Conservation (phyloP, 2,113 vertebrate species). For the Rhynchomys soricoides region DNA sequence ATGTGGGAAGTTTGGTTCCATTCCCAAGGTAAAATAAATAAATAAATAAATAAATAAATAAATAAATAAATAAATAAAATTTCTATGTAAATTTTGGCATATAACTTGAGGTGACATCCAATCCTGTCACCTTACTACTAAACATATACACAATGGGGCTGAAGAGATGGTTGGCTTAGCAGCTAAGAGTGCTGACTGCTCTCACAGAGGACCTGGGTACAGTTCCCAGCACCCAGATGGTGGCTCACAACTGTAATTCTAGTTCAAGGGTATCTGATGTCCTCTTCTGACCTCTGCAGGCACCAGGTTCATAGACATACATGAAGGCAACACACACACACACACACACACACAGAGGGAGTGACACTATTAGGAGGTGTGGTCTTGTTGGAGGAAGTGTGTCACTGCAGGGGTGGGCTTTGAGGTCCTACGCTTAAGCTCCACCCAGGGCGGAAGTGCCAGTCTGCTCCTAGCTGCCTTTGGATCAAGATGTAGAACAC, state of each 20-base stretch:
- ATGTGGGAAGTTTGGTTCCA: not conserved
- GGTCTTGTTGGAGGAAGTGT: no score
- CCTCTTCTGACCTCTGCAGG: not conserved
- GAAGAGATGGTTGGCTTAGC: not conserved
- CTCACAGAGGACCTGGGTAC: not conserved
- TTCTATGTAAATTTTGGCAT: not conserved
- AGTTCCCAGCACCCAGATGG: not conserved
- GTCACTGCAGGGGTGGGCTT: no score
- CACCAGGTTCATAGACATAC: not conserved
- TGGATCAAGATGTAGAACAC: no score
- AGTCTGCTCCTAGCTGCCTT: no score
- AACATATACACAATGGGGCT: not conserved
- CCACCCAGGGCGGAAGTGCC: no score
- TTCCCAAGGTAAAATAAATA: not conserved
- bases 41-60: no score
- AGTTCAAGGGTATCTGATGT: not conserved
- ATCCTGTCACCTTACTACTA: constrained; percentile 16
- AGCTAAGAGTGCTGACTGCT: not conserved
- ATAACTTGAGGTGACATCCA: not conserved
- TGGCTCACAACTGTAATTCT: not conserved
- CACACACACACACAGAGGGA: not conserved
- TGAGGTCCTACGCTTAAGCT: no score
- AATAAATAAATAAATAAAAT: not conserved
- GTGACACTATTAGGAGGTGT: no score
- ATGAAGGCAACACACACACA: not conserved